phyloP scores from a whole-genome alignment of 2,797 vertebrate species.

The Florisuga fusca region DNA sequence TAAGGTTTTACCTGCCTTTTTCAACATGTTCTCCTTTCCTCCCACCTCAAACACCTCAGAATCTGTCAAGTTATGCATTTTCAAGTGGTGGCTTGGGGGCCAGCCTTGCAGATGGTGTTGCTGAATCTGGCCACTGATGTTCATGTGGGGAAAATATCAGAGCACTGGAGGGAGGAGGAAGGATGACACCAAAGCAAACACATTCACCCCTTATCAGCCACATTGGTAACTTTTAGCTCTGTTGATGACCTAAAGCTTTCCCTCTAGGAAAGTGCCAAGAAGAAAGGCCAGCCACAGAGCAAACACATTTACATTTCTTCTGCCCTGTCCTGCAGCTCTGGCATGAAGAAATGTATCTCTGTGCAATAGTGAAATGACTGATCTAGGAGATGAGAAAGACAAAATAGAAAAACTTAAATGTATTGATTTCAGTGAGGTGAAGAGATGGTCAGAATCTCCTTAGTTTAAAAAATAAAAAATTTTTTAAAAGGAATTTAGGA shows the following conservation, averaged over 20 bases:
- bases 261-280: background rate
- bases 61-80: background rate
- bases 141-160: background rate
- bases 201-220: background rate
- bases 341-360: background rate
- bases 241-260: background rate
- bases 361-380: background rate
- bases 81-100: background rate
- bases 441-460: background rate
- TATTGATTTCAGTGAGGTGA: background rate
- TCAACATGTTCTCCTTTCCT: background rate
- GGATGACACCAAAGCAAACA: background rate
- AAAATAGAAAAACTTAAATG: background rate
- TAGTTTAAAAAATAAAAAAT: fast-evolving
- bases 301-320: background rate
- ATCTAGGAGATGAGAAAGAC: background rate
- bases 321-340: background rate
- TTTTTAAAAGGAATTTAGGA: background rate
- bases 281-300: background rate
- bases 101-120: background rate
- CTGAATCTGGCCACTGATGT: background rate
- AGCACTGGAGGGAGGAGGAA: background rate
- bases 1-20: background rate
- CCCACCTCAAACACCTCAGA: fast-evolving
- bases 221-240: background rate